Base-by-base conservation (phyloP, 2,888 invertebrate genomes). In the Corythucha ciliata region DNA sequence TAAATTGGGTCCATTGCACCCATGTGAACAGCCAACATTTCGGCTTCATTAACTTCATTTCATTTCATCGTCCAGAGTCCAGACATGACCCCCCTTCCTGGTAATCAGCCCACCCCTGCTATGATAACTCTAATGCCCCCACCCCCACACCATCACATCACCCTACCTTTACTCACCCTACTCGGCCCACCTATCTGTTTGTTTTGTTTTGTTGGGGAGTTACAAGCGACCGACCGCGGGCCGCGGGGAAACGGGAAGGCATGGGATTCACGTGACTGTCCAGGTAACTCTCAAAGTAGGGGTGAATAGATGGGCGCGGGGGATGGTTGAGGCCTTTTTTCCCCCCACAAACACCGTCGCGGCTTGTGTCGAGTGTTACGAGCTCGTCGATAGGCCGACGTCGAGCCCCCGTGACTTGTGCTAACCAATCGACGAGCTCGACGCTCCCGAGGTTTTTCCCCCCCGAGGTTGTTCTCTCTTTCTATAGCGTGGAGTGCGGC, bases 141-240 rank as follows among this genome's bases (percentile, higher is more conserved):
- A 37, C 32, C 22, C n/a, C 7, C 29, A 16, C 39, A 10, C 29
- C 24, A 29, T 8, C 40, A 48, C 40, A 41, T 48, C 48, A 48
- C 48, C 27, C 18, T 27, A 21, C 26, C 39, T 48, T 32, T 21
- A 24, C 34, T 4, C 18, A 33, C n/a, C 2, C n/a, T 22, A 34
- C 24, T 27, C 36, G 21, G 33, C 24, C 40, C 40, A 18, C 16
- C 21, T 51, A 53, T 53, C 56, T 72, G 71, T 72, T 71, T 76
- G 77, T 77, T 77, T 78, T 77, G 77, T 78, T 77, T 77, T 77
- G 76, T 77, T 77, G 77, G 57, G n/a, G n/a, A n/a, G n/a, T n/a
- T n/a, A n/a, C n/a, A n/a, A n/a, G n/a, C n/a, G n/a, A n/a, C n/a
- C n/a, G n/a, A n/a, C n/a, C n/a, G n/a, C n/a, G n/a, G n/a, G n/a